These are phyloP conservation scores for Lophotis ruficrista DNA, from an alignment of 2,113 vertebrate species.

Conservation along the genomic window DNA sequence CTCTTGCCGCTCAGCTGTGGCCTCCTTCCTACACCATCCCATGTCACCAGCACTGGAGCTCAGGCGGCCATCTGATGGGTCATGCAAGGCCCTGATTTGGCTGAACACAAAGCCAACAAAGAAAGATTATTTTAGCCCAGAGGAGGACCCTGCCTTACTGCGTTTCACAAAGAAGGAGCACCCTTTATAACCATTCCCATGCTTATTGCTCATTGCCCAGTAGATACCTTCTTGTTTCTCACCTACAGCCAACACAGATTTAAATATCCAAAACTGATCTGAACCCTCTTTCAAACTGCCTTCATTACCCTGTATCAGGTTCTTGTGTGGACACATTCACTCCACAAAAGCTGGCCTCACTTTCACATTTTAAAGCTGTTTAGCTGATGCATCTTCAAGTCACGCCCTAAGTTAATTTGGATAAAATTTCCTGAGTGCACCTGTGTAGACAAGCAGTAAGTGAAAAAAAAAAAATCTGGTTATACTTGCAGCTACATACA, in stretches of 20 bases:
- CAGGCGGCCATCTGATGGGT: neutral
- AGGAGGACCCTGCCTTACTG: neutral
- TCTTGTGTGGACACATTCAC: neutral
- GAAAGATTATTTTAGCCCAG: neutral
- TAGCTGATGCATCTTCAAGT: neutral
- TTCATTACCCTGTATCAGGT: neutral
- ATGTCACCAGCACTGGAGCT: rapidly evolving
- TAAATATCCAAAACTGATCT: neutral
- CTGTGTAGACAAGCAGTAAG: neutral
- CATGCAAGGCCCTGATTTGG: neutral
- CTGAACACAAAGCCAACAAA: neutral
- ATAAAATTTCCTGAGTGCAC: neutral
- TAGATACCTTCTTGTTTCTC: neutral
- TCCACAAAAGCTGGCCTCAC: neutral
- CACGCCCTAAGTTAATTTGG: neutral
- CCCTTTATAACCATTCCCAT: neutral
- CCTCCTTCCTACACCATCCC: neutral
- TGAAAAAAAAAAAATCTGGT: neutral
- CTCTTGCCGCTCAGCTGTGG: rapidly evolving
- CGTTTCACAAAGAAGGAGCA: neutral
- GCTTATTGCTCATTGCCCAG: neutral
- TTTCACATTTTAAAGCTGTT: neutral
- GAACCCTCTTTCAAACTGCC: neutral
- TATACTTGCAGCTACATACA: neutral
- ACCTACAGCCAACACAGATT: neutral